phyloP scores from a whole-genome alignment of 2,888 invertebrate genomes.

The Athalia cordata region DNA sequence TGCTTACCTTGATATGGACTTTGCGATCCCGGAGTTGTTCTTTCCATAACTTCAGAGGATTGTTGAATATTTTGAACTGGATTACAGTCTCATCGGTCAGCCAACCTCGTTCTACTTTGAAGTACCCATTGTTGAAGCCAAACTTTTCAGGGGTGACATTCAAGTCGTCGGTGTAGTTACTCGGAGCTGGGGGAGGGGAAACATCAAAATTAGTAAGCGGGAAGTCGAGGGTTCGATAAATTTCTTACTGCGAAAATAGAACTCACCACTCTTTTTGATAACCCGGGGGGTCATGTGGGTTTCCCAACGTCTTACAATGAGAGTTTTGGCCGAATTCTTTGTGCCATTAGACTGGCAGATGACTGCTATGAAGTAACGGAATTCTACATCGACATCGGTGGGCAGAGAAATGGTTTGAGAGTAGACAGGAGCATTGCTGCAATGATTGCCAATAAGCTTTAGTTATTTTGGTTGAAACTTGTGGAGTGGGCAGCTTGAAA shows the following conservation, averaged over 20 bases:
- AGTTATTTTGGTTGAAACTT: background rate
- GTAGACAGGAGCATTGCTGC: slow-evolving; percentile 63
- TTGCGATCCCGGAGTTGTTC: slow-evolving; percentile 81
- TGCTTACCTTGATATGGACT: slow-evolving; percentile 80
- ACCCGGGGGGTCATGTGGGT: slow-evolving; percentile 82
- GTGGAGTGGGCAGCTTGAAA: background rate
- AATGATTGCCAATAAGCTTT: background rate
- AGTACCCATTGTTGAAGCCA: slow-evolving; percentile 78
- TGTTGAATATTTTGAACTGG: slow-evolving; percentile 88
- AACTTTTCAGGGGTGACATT: slow-evolving; percentile 78
- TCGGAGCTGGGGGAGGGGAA: slow-evolving; percentile 58
- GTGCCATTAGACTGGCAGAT: slow-evolving; percentile 77
- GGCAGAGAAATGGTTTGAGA: slow-evolving; percentile 80
- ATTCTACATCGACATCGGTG: slow-evolving; percentile 80
- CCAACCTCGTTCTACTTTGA: slow-evolving; percentile 87
- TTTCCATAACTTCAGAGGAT: slow-evolving; percentile 86
- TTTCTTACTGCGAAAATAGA: background rate
- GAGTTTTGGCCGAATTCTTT: slow-evolving; percentile 70
- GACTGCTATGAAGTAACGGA: slow-evolving; percentile 86
- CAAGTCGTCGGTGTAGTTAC: slow-evolving; percentile 63
- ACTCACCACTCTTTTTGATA: slow-evolving; percentile 75
- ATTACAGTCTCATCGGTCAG: slow-evolving; percentile 87
- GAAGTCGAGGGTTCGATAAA: background rate
- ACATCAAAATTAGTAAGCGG: background rate
- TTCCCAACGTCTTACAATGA: slow-evolving; percentile 88